Base-by-base conservation (phyloP, 2,113 vertebrate species). In the Cynopterus brachyotis region DNA sequence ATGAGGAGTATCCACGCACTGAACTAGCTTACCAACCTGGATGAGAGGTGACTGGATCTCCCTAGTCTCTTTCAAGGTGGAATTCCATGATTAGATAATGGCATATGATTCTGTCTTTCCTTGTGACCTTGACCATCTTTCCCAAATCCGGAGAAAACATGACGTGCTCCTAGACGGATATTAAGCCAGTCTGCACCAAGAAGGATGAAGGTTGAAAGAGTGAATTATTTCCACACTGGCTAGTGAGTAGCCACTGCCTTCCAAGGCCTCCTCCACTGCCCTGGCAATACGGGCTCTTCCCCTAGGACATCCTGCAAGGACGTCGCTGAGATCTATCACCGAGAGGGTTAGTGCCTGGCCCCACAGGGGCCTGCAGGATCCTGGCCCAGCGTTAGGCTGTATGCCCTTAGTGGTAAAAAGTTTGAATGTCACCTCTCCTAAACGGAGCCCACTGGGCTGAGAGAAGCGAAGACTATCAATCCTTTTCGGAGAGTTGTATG, bases 181-280 rank as follows among this genome's bases (percentile, higher is more conserved):
- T 47, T 62, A 11, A 45, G 37, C 40, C 40, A 66, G 15, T 9
- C 57, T 9, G 37, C 32, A 50, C 12, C 59, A 90, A 70, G 40
- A 83, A 70, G 37, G 47, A 90, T 24, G 7, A 50, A 37, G 28
- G 19, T 16, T 42, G 76, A 95, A 79, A 84, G 2, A 70, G 9
- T 15, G 0, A 72, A 84, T 20, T 83, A 37, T 37, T 70, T 70
- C 78, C 28, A 35, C 32, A 19, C 1, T 20, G 4, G 5, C 30
- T 95, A 42, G n/a, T 72, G 35, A 85, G 47, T 64, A 53, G 30
- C 17, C 10, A 28, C 26, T 42, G 40, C 26, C 73, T 94, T 84
- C 47, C 0, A 2, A 53, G 0, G 40, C 22, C 30, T 67, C 19
- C 11, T 12, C 15, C 11, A 13, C 9, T 22, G 26, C n/a, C 45